phyloP scores from a whole-genome alignment of 2,888 invertebrate genomes.

The Ernsta delagoae region DNA sequence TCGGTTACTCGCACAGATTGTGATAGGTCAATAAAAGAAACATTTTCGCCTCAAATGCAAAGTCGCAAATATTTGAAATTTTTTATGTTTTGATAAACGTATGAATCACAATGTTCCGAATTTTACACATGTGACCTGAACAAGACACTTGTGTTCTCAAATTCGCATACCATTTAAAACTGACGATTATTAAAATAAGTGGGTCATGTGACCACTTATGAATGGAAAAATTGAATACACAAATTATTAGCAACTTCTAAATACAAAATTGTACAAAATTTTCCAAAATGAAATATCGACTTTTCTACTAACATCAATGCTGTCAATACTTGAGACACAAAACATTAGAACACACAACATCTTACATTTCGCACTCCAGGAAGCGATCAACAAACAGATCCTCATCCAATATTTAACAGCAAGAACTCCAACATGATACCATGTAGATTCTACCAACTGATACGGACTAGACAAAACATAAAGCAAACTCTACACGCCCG shows the following conservation, averaged over 20 bases:
- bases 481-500: constrained; percentile 5
- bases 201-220: neutral
- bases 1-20: constrained; percentile 7
- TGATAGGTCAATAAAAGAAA: constrained; percentile 22
- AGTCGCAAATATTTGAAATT: constrained; percentile 19
- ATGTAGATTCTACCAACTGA: constrained; percentile 1
- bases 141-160: constrained; percentile 6
- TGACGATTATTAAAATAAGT: neutral
- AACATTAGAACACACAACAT: too few relatives aligned
- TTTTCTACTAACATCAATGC: too few relatives aligned
- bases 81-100: constrained; percentile 7
- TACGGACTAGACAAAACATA: constrained; percentile 9
- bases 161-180: neutral
- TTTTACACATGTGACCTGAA: constrained; percentile 16
- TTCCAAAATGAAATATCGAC: too few relatives aligned
- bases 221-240: neutral
- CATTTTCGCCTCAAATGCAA: neutral
- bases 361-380: neutral
- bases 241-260: neutral
- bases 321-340: too few relatives aligned
- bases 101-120: constrained; percentile 11
- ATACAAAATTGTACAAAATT: neutral
- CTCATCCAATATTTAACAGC: neutral
- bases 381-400: neutral
- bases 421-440: neutral